Base-by-base conservation (phyloP, 1,140 invertebrate species). In the Apis laboriosa region DNA sequence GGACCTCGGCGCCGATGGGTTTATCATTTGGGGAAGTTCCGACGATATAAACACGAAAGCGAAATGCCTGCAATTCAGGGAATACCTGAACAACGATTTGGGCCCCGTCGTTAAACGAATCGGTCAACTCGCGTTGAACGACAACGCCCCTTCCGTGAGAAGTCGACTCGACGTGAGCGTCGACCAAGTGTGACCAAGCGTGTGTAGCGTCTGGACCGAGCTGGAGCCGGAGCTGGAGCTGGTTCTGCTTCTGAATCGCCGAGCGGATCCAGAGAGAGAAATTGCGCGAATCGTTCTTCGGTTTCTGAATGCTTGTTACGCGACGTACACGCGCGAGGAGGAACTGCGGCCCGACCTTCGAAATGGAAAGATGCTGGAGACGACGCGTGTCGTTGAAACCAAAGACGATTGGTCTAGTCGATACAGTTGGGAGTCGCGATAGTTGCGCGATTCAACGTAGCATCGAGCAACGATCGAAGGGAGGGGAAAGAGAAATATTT, bases 21-120 rank as follows among this genome's bases (percentile, higher is more conserved):
- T 96, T 9, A 95, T 97, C 8, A 94, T 97, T 63, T 97, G 97
- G 97, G 97, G 97, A 13, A 96, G 96, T 82, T 96, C 96, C 4
- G 94, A 94, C 72, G 96, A 97, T 86, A 95, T 97, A 0, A 96
- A 96, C 84, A 96, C 94, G 2, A 93, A 94, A 88, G 88, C 91
- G 11, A 97, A 96, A 88, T 97, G 97, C 90, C 77, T 94, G 64
- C 89, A 94, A 17, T 93, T 97, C 9, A 90, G 92, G 71, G 88
- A 95, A 28, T 97, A 97, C 90, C 88, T 97, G 28, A 93, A 95
- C 15, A 94, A 94, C 1, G 91, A 95, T 21, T 88, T 97, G 0
- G 97, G 96, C 68, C 96, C 96, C 0, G 7, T 51, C 4, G 51
- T 85, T 9, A 21, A 79, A 24, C 67, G 64, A 1, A 43, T 56